Evolutionary conservation across 2,797 vertebrate species (phyloP).

Genomic region (Emydoidea blandingii): DNA sequence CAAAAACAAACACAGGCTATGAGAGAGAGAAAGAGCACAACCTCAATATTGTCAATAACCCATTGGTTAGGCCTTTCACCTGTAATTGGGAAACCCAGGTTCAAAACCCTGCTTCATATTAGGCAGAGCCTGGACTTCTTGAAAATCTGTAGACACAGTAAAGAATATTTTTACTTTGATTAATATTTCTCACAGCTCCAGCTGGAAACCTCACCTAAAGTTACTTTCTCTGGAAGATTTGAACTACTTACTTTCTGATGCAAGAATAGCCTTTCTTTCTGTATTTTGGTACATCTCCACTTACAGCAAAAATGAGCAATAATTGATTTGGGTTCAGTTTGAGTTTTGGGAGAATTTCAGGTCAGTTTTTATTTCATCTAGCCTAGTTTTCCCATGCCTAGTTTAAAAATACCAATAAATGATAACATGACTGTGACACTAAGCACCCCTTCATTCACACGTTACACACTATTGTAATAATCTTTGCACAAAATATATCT

Average conservation of each 20-base stretch:
- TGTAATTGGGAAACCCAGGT: too few relatives aligned
- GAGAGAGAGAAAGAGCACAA: too few relatives aligned
- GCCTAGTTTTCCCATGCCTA: not conserved
- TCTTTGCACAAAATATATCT: too few relatives aligned
- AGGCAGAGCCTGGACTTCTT: not conserved
- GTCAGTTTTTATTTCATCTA: conserved; percentile 4
- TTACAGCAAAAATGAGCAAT: not conserved
- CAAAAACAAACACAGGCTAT: too few relatives aligned
- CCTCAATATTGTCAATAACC: too few relatives aligned
- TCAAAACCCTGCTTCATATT: too few relatives aligned
- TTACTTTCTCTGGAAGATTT: conserved; percentile 14
- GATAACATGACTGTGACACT: not conserved
- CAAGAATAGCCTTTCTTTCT: not conserved
- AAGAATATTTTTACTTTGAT: not conserved
- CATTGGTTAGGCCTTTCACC: too few relatives aligned
- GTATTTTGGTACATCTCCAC: not conserved
- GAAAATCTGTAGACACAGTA: not conserved
- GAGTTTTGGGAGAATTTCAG: not conserved
- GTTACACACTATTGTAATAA: too few relatives aligned
- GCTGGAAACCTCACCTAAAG: not conserved
- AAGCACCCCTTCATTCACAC: not conserved
- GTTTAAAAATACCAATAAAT: conserved; percentile 22
- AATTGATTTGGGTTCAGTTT: conserved; percentile 38
- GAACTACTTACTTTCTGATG: not conserved
- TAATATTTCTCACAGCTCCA: not conserved